Evolutionary conservation across 2,888 invertebrate species (phyloP), one percentile per base, ranked within the genome.

Genomic region (Cephus rjabovi): DNA sequence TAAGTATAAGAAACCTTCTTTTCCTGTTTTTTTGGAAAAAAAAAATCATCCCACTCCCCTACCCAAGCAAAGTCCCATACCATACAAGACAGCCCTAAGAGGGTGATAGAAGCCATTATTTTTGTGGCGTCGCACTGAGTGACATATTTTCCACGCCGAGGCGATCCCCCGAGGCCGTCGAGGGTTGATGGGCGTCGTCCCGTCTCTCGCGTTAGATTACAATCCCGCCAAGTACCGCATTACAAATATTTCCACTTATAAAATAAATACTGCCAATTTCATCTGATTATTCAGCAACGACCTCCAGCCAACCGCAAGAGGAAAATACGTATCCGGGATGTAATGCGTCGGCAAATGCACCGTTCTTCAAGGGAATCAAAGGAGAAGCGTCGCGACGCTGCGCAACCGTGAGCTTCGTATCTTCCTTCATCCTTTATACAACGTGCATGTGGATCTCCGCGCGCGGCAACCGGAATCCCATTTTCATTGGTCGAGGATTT

Each of bases 391-490:
- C 40, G 40, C 15, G 23, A 56, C 23, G 23, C 40, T 56, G 40
- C 40, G 40, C 40, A 15, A 40, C 1, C 40, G 40, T 15, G 15
- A 15, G 15, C 40, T 4, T 40, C 40, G 40, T 40, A 56, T 56
- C 23, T 9, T 56, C 23, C 40, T 15, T 56, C 9, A 23, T 56
- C 40, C 23, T 56, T 56, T 23, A 0, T 56, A 56, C 23, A 23
- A 6, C 40, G 40, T 56, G 6, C 40, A 56, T 77, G 82, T 80
- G 86, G 87, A 88, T 89, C 88, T 89, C 89, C 89, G 88, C 89
- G 89, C 89, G 89, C 89, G 89, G 84, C 86, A 89, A 89, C 82
- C 80, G 83, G 79, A 81, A 80, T 80, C 71, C 77, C 75, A 70
- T 73, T 78, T 74, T 82, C 76, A 88, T 88, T 88, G 88, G 88